Conservation (phyloP, 2,113 vertebrate genomes). For the Brienomyrus brachyistius region DNA sequence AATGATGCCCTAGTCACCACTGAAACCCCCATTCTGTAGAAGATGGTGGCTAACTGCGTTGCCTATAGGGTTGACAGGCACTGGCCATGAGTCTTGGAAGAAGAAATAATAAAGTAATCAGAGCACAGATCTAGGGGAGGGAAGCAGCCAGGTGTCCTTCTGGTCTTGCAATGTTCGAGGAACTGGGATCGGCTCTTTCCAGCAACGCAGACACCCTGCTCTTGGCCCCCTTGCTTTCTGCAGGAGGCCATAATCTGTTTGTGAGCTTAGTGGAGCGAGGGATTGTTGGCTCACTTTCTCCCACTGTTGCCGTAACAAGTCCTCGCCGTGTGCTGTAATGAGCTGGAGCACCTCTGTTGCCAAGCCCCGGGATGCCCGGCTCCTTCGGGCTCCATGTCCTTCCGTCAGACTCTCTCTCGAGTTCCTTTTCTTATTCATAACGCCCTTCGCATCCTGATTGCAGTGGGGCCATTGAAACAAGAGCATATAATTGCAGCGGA, state of each 20-base stretch:
- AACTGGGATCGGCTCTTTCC: not conserved
- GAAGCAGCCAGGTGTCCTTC: not conserved
- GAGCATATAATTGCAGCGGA: not conserved
- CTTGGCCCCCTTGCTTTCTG: not conserved
- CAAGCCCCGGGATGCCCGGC: constrained; percentile 1
- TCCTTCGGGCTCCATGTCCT: not conserved
- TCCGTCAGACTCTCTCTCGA: not conserved
- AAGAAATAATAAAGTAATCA: not conserved
- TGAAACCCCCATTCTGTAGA: not conserved
- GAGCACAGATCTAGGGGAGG: not conserved
- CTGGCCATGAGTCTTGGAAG: not conserved
- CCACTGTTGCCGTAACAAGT: constrained; percentile 11
- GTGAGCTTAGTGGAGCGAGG: constrained; percentile 6
- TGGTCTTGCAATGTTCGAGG: not conserved
- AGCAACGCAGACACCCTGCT: not conserved
- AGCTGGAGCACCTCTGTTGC: constrained; percentile 9
- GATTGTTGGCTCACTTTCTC: not conserved
- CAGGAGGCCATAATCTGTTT: constrained; percentile 27
- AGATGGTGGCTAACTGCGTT: not conserved
- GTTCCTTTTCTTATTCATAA: not conserved
- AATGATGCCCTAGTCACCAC: not conserved
- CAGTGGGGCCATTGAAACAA: not conserved
- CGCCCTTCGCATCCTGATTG: not conserved
- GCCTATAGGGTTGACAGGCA: not conserved
- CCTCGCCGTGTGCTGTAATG: not conserved